Evolutionary conservation across 2,113 vertebrate species (phyloP).

Genomic region (Rhinogobius similis): DNA sequence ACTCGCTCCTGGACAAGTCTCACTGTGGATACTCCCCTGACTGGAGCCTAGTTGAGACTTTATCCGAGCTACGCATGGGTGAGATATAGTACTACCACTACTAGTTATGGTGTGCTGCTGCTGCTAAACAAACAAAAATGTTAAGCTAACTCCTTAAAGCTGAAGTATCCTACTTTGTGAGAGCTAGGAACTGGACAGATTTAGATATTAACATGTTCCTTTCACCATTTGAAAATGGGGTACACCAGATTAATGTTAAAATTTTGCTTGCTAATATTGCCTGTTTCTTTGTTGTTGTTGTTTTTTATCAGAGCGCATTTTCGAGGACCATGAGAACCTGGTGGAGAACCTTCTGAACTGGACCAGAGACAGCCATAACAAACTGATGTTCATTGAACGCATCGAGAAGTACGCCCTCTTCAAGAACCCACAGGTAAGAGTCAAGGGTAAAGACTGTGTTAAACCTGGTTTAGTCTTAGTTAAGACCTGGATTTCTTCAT

Average conservation of each 20-base stretch:
- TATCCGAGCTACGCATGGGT: conserved; percentile 98
- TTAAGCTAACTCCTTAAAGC: no score
- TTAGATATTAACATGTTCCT: no score
- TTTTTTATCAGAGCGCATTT: conserved; percentile 86
- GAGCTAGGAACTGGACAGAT: no score
- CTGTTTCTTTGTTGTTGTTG: neutral
- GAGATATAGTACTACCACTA: conserved; percentile 35
- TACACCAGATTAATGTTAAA: no score
- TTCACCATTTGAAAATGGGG: no score
- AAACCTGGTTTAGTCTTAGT: no score
- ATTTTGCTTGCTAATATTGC: neutral
- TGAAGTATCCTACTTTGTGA: no score
- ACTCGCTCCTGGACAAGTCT: conserved; percentile 95
- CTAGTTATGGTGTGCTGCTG: no score
- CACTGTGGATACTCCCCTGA: conserved; percentile 96
- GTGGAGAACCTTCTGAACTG: conserved; percentile 98
- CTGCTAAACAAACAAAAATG: no score
- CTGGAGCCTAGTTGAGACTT: conserved; percentile 95
- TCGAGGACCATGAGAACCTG: conserved; percentile 98
- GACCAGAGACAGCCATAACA: conserved; percentile 98
- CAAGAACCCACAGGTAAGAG: conserved; percentile 94
- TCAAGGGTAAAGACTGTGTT: no score
- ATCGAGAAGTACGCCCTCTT: conserved; percentile 98
- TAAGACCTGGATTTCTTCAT: no score
- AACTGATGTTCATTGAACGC: conserved; percentile 95